Evolutionary conservation across 1,140 invertebrate genomes (phyloP), one percentile per base, ranked within the genome.

Genomic region (Eumaeus atala): DNA sequence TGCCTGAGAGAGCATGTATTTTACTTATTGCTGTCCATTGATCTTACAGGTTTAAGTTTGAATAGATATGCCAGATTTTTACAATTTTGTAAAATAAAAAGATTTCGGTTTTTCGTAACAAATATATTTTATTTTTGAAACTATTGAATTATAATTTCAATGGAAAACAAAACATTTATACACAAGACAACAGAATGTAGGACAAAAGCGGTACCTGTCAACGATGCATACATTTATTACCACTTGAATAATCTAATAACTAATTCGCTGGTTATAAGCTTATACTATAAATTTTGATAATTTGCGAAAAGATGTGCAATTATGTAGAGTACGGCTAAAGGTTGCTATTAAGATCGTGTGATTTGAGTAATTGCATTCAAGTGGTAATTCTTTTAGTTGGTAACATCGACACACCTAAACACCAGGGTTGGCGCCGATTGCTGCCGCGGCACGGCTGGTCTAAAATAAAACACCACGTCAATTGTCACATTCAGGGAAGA

Each of bases 361-460:
- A 40, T 51, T 54, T 59, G 53, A 3, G 51, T 3, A 28, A 28
- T 3, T 28, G 21, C 21, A 69, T 78, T 77, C 72, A 84, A 84
- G 72, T 80, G 69, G 67, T 67, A 72, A 73, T 68, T 73, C 67
- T 63, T 28, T 28, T 64, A 60, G 66, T 48, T 73, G 74, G 73
- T 74, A 79, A 88, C 84, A 86, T 77, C 82, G 85, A 88, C 87
- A 88, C 87, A 88, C 87, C 87, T 88, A 88, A 86, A 87, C 72
- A 87, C 87, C 72, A 88, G 82, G 69, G 85, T 87, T 66, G 87
- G 87, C 64, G 87, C 85, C 60, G 87, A 88, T 85, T 88, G 87
- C 84, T 88, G 87, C 55, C 87, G 78, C 72, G 87, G 79, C 77
- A 88, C 87, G 70, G 82, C 83, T 68, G 87, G 87, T 87, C 87